Base-by-base conservation (phyloP, 2,888 invertebrate genomes). In the Cephus pulcher region DNA sequence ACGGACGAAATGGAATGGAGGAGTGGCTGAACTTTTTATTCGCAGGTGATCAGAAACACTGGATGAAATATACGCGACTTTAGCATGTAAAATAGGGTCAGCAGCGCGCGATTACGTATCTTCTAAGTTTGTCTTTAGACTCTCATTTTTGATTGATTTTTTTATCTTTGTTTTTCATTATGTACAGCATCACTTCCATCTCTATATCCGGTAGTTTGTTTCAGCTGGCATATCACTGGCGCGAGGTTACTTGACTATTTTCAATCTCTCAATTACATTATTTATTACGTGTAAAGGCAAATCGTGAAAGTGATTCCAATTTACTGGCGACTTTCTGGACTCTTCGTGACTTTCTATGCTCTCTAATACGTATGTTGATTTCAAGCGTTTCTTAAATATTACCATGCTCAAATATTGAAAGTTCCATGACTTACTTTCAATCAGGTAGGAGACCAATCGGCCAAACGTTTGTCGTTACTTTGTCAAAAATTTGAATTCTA, bases 231-330 rank as follows among this genome's bases (percentile, higher is more conserved):
- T 82, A 82, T 80, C 56, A 56, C 9, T 87, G 79, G 90, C 90
- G 90, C 89, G 88, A 90, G 90, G 87, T 86, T 89, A 86, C 85
- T 91, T 87, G 91, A 89, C 86, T 79, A 79, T 71, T 71, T 32
- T 34, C 32, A 71, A 71, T 71, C 32, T 71, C 71, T 71, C 11
- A 71, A 15, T 33, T 34, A 71, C 32, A 71, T 34, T 32, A 33
- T 71, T 71, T 30, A 15, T 30, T 11, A 23, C 34, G 12, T 3
- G 23, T 15, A 30, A 33, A 30, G 32, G 12, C 34, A 32, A 33
- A 30, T 71, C 33, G 71, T 32, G 3, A 34, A 56, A 56, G 1
- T 56, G 23, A 56, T 23, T 2, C 1, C 4, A 9, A 56, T 56
- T 56, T 56, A 23, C 23, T 56, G 9, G 1, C 6, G 56, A 56